Evolutionary conservation across 1,140 invertebrate species (phyloP).

Genomic region (Zeugodacus cucurbitae): DNA sequence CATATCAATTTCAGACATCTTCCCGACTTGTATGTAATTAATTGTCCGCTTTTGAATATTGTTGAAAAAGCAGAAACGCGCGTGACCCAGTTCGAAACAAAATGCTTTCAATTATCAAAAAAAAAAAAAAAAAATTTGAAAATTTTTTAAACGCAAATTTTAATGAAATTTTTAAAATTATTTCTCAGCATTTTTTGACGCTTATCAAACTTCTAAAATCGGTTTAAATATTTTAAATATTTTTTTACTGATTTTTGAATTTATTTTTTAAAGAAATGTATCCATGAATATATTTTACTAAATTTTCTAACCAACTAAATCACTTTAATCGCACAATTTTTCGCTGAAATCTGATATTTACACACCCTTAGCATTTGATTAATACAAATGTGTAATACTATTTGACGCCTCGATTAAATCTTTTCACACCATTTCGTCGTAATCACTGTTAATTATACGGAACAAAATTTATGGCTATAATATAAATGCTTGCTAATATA

Average conservation of each 20-base stretch:
- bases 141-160: too few species aligned
- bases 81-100: neutral
- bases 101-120: neutral
- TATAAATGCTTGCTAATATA: too few species aligned
- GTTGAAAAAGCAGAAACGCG: neutral
- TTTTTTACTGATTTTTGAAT: neutral
- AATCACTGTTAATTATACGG: neutral
- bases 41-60: neutral
- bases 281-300: too few species aligned
- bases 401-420: neutral
- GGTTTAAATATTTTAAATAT: neutral
- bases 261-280: neutral
- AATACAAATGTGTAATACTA: neutral
- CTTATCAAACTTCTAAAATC: neutral
- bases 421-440: slow-evolving; percentile 9
- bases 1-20: neutral
- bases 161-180: too few species aligned
- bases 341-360: neutral
- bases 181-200: too few species aligned
- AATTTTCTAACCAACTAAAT: too few species aligned
- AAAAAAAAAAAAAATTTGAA: neutral
- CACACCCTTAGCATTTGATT: neutral
- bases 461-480: neutral
- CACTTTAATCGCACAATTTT: neutral
- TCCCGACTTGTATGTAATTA: neutral